Base-by-base conservation (phyloP, 2,113 vertebrate species). In the Podarcis raffonei region DNA sequence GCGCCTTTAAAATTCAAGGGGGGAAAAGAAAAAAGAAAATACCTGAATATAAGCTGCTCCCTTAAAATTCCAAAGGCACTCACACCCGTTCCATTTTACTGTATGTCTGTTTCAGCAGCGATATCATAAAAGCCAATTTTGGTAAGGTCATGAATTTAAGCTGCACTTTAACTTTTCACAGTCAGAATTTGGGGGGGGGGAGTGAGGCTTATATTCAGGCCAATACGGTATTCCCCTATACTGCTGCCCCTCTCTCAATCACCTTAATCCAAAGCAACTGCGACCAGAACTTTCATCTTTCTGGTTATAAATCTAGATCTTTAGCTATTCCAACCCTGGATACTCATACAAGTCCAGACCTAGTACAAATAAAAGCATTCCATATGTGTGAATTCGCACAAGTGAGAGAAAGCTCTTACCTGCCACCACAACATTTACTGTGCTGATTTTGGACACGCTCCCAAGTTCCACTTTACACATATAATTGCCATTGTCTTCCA, bases 391-490 rank as follows among this genome's bases (percentile, higher is more conserved):
- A 92, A 8, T 78, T 81, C 90, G 62, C 87, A 85, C 16, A 53
- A 53, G 25, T 57, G 35, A 69, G 92, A 66, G 32, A 91, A 83
- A 39, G 1, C 7, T 91, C 89, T 94, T 95, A 97, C 97, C 97
- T 96, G 96, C 87, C 39, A 98, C 94, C 65, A 94, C 92, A 86
- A 97, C 90, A 80, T 94, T 23, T 87, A 94, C 16, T 85, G 92
- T 96, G 92, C 82, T 95, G 87, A 74, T 93, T 94, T 98, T 98
- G 86, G 97, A 96, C 20, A 96, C 94, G 2, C 91, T 92, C 35
- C 91, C 94, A 59, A 95, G 92, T 65, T 98, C 97, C 71, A 96
- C 97, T 85, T 97, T 98, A 92, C 97, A 98, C 0, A 92, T 93
- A 76, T 98, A 98, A 85, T 95, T 94, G 71, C 97, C 97, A 2